Evolutionary conservation across 1,140 invertebrate genomes (phyloP), one percentile per base, ranked within the genome.

Genomic region (Bathynomus jamesi): DNA sequence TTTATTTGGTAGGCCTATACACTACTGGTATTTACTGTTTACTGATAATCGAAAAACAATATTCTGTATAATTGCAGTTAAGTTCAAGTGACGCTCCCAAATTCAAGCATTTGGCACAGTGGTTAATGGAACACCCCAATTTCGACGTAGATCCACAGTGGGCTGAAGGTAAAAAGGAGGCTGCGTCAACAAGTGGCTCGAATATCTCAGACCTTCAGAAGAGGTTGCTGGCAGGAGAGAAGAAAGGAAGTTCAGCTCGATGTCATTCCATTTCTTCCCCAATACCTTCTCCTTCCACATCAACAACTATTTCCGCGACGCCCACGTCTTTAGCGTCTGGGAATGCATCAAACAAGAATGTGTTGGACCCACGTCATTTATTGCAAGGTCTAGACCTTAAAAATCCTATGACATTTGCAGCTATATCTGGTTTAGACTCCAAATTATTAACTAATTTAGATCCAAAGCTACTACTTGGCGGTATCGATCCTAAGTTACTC

Each of bases 131-230:
- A 80, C 98, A 99, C 84, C 94, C 95, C 11, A 91, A 93, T 87
- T 98, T 93, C 82, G 95, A 98, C 81, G 95, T 99, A 21, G 96
- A 99, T 84, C 91, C 95, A 3, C 96, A 96, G 80, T 98, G 95
- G 95, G 90, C 94, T 0, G 93, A 96, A 78, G 85, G 96, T 71
- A 92, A 97, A 17, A 93, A 93, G 81, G 91, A 93, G 81, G 87
- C 90, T 74, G 90, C 67, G 46, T 21, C 28, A 28, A 65, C 32
- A 61, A 65, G 66, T 31, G 13, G 64, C 2, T 90, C 0, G 91
- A 92, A 81, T 82, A 89, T 91, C 10, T 88, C 91, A 78, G 91
- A 91, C 78, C 79, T 91, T 63, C 86, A 89, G 82, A 82, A 85
- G 85, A 82, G 91, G 17, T 84, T 91, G 68, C 89, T 91, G 2